Percentiles rank a stretch among this genome's conserved stretches.
Conservation (phyloP, 1,140 invertebrate species). For the Drosophila prosaltans region DNA sequence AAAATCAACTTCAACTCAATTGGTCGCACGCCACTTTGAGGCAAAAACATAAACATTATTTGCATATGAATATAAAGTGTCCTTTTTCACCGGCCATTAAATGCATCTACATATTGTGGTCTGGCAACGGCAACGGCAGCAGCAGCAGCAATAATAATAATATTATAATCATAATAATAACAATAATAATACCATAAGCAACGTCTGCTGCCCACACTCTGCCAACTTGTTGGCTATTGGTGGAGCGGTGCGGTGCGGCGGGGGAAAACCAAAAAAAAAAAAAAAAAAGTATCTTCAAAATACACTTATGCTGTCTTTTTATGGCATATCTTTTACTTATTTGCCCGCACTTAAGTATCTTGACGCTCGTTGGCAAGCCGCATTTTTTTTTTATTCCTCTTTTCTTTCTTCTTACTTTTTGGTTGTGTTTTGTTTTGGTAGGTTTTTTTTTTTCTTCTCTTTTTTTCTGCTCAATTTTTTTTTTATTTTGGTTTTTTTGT, state of each 20-base stretch:
- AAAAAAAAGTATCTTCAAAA: constrained; percentile 73
- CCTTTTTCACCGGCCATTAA: constrained; percentile 39
- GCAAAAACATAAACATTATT: constrained; percentile 29
- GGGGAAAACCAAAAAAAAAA: constrained; percentile 4
- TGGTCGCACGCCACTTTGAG: constrained; percentile 34
- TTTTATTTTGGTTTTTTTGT: constrained; percentile 56
- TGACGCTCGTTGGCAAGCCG: constrained; percentile 61
- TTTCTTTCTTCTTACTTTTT: constrained; percentile 32
- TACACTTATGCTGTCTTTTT: constrained; percentile 78
- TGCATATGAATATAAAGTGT: constrained; percentile 63
- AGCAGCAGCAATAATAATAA: constrained; percentile 39
- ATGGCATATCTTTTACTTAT: constrained; percentile 77
- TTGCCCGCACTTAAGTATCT: constrained; percentile 71
- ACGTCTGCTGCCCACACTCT: constrained; percentile 47
- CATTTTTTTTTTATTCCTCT: constrained; percentile 49
- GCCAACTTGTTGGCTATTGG: background rate
- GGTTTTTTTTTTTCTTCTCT: constrained; percentile 36
- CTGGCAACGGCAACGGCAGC: too few species aligned
- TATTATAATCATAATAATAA: constrained; percentile 40
- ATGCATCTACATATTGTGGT: background rate
- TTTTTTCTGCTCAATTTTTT: constrained; percentile 5
- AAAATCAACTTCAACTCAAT: constrained; percentile 48
- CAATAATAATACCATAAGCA: constrained; percentile 34
- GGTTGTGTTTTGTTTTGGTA: constrained; percentile 52
- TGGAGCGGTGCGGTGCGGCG: background rate